A percentile compares a stretch with the other conserved stretches of the same genome.
phyloP scores from a whole-genome alignment of 2,113 vertebrate genomes.

The Hippocampus zosterae region DNA sequence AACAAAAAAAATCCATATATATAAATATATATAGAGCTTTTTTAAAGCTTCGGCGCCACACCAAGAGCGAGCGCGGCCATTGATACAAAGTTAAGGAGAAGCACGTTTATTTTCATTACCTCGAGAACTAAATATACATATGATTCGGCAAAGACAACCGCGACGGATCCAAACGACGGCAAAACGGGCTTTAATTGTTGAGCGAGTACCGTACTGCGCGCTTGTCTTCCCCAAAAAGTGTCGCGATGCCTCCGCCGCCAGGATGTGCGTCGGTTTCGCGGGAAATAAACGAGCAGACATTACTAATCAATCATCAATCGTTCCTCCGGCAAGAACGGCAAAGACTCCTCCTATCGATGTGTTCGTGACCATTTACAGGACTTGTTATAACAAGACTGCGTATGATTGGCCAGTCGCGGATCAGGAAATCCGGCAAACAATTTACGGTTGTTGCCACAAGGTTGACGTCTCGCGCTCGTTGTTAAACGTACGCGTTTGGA shows the following conservation, averaged over 20 bases:
- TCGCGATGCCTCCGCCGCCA: slow-evolving; percentile 4
- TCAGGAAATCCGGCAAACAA: slow-evolving; percentile 57
- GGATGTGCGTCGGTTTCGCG: slow-evolving; percentile 56
- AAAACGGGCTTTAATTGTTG: neutral
- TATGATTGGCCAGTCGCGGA: slow-evolving; percentile 38
- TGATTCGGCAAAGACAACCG: neutral
- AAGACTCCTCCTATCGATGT: slow-evolving; percentile 24
- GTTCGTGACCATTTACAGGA: slow-evolving; percentile 23
- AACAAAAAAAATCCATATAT: neutral
- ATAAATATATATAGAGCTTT: no score
- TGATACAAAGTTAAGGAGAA: no score
- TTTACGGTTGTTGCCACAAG: neutral
- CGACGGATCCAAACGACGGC: neutral
- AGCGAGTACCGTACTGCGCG: neutral
- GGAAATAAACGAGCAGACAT: slow-evolving; percentile 62
- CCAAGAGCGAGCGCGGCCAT: no score
- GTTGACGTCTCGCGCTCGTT: neutral
- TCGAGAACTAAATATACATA: neutral
- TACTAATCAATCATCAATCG: slow-evolving; percentile 25
- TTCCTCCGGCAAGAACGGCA: neutral
- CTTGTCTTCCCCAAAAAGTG: no score
- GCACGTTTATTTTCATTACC: neutral
- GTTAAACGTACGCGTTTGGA: neutral
- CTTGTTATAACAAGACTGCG: slow-evolving; percentile 28
- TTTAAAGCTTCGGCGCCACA: no score